Evolutionary conservation across 2,113 vertebrate genomes (phyloP), one percentile per base, ranked within the genome.

Genomic region (Burhinus oedicnemus): DNA sequence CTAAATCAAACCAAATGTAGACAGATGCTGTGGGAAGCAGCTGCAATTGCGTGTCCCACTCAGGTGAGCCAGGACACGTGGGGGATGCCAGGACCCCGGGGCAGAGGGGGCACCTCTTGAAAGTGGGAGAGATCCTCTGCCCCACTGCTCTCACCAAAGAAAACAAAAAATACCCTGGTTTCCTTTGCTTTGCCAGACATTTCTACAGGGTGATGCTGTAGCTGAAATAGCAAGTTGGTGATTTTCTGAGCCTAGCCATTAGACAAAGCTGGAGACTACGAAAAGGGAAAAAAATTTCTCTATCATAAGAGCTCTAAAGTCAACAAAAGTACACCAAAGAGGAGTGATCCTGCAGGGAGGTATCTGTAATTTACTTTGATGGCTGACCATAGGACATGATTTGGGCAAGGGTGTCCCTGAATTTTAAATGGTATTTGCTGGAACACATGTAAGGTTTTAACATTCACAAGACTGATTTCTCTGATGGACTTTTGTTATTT

Each of bases 21-120:
- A 61, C 1, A 72, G 42, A n/a, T 45, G 36, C 75, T 60, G 29
- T 0, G 5, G 44, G 19, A 60, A 81, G 40, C 15, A 26, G 17
- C 54, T 51, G 30, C 3, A 4, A 36, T 27, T 0, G 3, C 2
- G 2, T 15, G 9, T 58, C 55, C 23, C 23, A 64, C 42, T 11
- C 49, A 45, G 51, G 36, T 0, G 1, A 81, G 36, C 7, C 2
- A 0, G 27, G 55, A 69, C 16, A 11, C 8, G 7, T 1, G 3
- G n/a, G 52, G 5, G 38, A 72, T 66, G n/a, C 26, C 5, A 3
- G 58, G 34, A 64, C 34, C 23, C 27, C 1, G 1, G 11, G n/a
- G 51, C 65, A 65, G 51, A 40, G 21, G 16, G 45, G 27, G 18
- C 25, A 47, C 15, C 45, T 78, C 30, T 2, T 1, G 40, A 47